A percentile compares a stretch with the other conserved stretches of the same genome.
Evolutionary conservation across 2,113 vertebrate species (phyloP).

Genomic region (Stercorarius parasiticus): DNA sequence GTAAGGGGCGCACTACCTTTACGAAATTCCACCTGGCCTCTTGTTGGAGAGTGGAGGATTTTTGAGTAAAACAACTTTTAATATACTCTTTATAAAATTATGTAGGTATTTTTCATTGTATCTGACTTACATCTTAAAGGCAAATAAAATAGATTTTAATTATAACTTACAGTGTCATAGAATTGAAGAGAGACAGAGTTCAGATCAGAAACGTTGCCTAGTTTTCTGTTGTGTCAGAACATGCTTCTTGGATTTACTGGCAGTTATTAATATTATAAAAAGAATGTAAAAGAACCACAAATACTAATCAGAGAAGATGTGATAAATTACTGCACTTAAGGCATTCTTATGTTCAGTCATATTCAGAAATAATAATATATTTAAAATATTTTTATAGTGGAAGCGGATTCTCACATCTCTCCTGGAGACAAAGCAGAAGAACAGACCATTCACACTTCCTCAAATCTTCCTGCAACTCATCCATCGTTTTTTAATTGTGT

Average conservation of each 20-base stretch:
- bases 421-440: not conserved
- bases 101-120: not conserved
- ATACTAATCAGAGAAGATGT: not conserved
- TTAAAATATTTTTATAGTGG: constrained; percentile 14
- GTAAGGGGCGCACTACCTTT: not conserved
- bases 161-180: not conserved
- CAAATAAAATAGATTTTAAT: not conserved
- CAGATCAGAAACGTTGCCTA: not conserved
- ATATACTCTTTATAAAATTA: not conserved
- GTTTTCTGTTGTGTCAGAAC: not conserved
- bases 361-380: not conserved
- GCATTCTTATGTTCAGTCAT: not conserved
- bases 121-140: not conserved
- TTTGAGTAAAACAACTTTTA: not conserved
- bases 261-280: not conserved
- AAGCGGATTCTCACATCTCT: not conserved
- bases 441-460: not conserved
- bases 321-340: not conserved
- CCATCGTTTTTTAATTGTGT: constrained; percentile 73
- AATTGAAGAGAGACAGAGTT: not conserved
- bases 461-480: not conserved
- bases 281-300: not conserved
- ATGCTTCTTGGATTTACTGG: not conserved
- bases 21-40: not conserved
- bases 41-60: not conserved